Percentiles rank a stretch among this genome's conserved stretches.
Evolutionary conservation across 2,113 vertebrate species (phyloP).

Genomic region (Ctenomys sociabilis): DNA sequence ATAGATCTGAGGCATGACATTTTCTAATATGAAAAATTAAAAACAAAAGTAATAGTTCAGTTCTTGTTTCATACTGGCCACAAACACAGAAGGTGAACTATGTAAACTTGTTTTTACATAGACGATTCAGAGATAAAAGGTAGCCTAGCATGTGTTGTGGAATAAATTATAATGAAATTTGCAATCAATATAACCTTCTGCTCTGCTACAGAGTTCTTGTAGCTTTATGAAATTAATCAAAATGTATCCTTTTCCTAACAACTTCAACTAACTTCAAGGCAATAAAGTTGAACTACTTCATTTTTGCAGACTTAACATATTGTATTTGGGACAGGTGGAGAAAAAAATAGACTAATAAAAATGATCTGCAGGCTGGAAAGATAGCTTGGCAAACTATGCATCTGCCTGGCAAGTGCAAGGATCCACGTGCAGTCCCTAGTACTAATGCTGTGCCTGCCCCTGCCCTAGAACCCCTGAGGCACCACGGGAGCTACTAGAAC

Average conservation of each 20-base stretch:
- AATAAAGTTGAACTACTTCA: slow-evolving; percentile 22
- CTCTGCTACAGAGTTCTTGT: slow-evolving; percentile 13
- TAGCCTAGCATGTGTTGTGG: neutral
- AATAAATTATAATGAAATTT: neutral
- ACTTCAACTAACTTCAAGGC: neutral
- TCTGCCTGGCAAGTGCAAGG: no score
- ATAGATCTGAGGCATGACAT: neutral
- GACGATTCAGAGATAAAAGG: neutral
- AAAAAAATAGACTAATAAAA: slow-evolving; percentile 71
- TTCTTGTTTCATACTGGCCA: neutral
- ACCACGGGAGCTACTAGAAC: no score
- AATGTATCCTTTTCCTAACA: slow-evolving; percentile 49
- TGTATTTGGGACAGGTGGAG: slow-evolving; percentile 66
- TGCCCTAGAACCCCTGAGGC: no score
- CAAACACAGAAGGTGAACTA: neutral
- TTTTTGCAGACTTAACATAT: slow-evolving; percentile 66
- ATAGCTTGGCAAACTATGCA: no score
- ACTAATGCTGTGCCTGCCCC: no score
- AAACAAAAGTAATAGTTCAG: neutral
- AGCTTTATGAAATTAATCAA: slow-evolving; percentile 37
- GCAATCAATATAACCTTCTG: neutral
- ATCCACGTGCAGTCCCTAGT: no score
- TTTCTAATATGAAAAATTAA: slow-evolving; percentile 2
- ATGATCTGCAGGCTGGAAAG: neutral
- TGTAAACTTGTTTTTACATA: neutral